Conservation (phyloP, 2,888 invertebrate species). For the Microplitis deprimator region DNA sequence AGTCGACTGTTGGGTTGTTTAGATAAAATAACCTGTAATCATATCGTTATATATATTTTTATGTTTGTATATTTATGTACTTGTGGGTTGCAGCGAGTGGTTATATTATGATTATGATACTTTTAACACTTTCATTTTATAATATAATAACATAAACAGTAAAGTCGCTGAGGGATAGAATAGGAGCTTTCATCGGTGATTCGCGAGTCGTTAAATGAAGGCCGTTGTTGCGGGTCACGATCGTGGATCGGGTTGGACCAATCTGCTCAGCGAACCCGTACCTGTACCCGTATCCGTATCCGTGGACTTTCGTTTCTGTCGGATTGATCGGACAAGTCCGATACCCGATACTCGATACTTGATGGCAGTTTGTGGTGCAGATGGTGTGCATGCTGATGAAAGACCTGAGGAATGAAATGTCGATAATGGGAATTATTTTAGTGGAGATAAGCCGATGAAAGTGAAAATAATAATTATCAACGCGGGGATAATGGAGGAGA, state of each 20-base stretch:
- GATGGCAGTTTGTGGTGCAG: background rate
- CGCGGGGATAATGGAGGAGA: conserved; percentile 9
- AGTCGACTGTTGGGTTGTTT: background rate
- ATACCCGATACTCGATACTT: background rate
- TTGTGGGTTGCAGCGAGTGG: background rate
- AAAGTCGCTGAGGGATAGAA: conserved; percentile 5
- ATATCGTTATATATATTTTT: background rate
- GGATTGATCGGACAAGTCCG: background rate
- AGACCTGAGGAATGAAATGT: background rate
- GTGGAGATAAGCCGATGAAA: background rate
- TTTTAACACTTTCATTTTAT: conserved; percentile 35
- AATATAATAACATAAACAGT: background rate
- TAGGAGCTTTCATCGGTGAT: conserved; percentile 39
- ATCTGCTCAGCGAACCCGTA: background rate
- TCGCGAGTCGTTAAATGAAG: conserved; percentile 9
- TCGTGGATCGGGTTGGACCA: background rate
- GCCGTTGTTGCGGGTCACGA: conserved; percentile 1
- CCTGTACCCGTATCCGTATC: too few species aligned
- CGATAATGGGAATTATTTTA: background rate
- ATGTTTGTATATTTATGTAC: background rate
- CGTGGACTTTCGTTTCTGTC: background rate
- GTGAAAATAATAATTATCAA: background rate
- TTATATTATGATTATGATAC: background rate
- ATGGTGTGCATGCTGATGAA: background rate
- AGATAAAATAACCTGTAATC: background rate